Conservation (phyloP, 2,113 vertebrate genomes). For the Pipra filicauda region DNA sequence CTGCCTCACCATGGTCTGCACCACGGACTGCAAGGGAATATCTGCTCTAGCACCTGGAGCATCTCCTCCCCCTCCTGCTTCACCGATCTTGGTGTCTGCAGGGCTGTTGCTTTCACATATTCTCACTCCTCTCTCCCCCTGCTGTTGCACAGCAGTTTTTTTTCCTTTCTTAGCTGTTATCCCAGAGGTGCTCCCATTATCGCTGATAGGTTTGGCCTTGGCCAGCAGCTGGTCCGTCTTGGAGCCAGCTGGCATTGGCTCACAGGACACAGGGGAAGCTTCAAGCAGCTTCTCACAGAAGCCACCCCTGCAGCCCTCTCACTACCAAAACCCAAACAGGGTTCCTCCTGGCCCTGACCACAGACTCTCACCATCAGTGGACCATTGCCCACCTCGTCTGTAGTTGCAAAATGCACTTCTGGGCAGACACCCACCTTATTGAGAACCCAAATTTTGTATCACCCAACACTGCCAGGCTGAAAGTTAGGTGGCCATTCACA, state of each 20-base stretch:
- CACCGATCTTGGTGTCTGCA: background rate
- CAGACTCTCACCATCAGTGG: rapidly evolving
- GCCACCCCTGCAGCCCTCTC: background rate
- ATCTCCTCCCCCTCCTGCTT: background rate
- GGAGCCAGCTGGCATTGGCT: background rate
- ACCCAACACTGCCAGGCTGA: background rate
- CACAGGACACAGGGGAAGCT: background rate
- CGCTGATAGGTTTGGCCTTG: background rate
- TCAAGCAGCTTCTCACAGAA: background rate
- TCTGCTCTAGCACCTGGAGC: background rate
- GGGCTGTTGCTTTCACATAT: background rate
- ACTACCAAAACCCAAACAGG: rapidly evolving
- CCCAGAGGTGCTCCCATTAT: background rate
- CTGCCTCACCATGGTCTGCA: background rate
- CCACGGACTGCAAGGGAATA: background rate
- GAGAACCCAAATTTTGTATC: background rate
- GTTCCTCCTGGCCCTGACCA: background rate
- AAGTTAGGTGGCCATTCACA: rapidly evolving
- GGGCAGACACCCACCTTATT: background rate
- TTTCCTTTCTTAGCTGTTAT: background rate
- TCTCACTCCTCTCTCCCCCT: background rate
- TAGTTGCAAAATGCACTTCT: background rate
- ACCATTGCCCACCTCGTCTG: background rate
- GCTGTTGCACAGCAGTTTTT: background rate
- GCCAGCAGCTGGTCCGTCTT: no score